Conservation (phyloP, 2,113 vertebrate genomes). For the Todiramphus saurophagus region DNA sequence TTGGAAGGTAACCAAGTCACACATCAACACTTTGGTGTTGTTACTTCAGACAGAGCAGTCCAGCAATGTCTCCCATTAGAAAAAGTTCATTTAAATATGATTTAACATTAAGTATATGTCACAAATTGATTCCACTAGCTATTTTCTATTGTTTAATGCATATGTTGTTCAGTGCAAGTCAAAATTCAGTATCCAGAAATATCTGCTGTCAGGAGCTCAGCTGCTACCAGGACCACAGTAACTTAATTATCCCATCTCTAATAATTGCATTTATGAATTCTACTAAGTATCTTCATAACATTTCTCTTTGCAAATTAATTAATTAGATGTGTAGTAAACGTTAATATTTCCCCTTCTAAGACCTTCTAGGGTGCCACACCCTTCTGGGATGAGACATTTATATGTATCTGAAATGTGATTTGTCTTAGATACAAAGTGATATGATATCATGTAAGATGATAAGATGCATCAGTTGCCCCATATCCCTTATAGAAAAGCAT, state of each 20-base stretch:
- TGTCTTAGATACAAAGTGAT: neutral
- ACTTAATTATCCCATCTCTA: neutral
- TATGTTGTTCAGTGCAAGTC: neutral
- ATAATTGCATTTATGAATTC: neutral
- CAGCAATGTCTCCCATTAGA: neutral
- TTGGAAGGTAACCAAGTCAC: neutral
- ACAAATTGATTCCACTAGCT: neutral
- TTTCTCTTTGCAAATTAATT: neutral
- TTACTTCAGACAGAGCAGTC: neutral
- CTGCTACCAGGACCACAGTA: neutral
- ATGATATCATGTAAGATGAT: neutral
- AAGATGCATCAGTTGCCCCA: neutral
- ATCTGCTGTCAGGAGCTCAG: neutral
- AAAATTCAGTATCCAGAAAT: neutral
- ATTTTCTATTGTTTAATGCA: neutral
- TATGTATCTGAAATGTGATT: neutral
- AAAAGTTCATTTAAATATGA: neutral
- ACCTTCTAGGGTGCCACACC: neutral
- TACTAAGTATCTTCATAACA: neutral
- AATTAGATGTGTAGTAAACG: neutral
- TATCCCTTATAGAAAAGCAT: neutral
- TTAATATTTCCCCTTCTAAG: neutral
- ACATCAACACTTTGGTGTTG: neutral
- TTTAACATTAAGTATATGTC: neutral
- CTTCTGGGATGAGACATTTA: neutral